A percentile compares a stretch with the other conserved stretches of the same genome.
phyloP scores from a whole-genome alignment of 2,797 vertebrate species.

The Pseudocheirus occidentalis region DNA sequence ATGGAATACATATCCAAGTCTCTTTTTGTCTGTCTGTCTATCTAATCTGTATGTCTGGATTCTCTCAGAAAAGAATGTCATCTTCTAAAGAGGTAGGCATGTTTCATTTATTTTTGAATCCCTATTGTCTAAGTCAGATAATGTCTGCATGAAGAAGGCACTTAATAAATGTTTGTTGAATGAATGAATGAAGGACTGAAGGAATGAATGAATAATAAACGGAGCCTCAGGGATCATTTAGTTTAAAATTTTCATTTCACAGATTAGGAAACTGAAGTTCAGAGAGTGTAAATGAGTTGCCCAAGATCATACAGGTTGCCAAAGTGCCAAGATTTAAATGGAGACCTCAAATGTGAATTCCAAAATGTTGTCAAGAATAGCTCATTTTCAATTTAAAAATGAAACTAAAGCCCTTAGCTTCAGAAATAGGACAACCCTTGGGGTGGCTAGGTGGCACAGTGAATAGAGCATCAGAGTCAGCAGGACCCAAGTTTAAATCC shows the following conservation, averaged over 20 bases:
- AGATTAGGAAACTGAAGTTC: not conserved
- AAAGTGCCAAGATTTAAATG: not conserved
- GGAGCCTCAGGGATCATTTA: not conserved
- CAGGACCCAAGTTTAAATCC: too few species aligned
- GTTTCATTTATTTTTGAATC: not conserved
- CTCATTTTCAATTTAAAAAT: not conserved
- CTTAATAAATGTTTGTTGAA: not conserved
- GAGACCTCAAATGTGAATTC: not conserved
- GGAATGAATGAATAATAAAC: not conserved
- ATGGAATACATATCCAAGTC: not conserved
- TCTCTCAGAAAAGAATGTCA: not conserved
- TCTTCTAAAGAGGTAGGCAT: not conserved
- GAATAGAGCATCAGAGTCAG: too few species aligned
- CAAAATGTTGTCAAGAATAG: conserved; percentile 24
- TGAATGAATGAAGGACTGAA: not conserved
- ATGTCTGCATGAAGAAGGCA: not conserved
- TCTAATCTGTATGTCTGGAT: not conserved
- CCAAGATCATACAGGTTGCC: not conserved
- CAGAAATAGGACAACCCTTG: conserved; percentile 14
- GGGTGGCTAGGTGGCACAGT: too few species aligned
- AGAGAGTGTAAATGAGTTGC: not conserved
- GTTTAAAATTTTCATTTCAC: not conserved
- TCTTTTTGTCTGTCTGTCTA: not conserved
- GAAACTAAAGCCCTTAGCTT: conserved; percentile 13
- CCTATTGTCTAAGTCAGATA: not conserved